These are phyloP conservation scores for Hirundo rustica DNA, from an alignment of 2,797 vertebrate species.

Conservation along the genomic window DNA sequence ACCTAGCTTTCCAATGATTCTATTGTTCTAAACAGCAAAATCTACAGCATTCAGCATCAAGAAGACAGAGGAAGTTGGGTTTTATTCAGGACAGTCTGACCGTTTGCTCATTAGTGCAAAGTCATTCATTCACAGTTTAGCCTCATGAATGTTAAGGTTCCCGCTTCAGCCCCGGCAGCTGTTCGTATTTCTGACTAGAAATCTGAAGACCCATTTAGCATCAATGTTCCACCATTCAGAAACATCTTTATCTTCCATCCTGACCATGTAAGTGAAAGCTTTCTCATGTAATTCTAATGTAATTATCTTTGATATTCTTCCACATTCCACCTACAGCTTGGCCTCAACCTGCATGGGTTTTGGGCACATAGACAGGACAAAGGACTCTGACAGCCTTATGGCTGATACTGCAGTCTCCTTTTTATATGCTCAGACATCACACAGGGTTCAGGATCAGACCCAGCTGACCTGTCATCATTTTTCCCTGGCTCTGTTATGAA, in stretches of 20 bases:
- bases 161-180: accelerated
- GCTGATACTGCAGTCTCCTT: background rate
- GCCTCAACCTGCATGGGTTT: background rate
- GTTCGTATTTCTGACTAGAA: background rate
- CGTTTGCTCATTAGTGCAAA: background rate
- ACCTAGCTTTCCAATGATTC: background rate
- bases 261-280: background rate
- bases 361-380: background rate
- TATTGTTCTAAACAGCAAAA: background rate
- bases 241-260: background rate
- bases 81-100: background rate
- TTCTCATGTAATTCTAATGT: background rate
- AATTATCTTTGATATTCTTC: background rate
- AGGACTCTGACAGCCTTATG: background rate
- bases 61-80: background rate
- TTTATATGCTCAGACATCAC: background rate
- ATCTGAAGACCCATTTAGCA: background rate
- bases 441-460: background rate
- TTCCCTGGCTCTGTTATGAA: background rate
- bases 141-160: background rate
- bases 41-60: background rate
- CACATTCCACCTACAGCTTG: background rate
- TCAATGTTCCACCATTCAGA: background rate
- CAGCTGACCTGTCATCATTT: background rate
- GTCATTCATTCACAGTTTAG: background rate